Percentiles rank a stretch among this genome's conserved stretches.
Evolutionary conservation across 1,140 invertebrate genomes (phyloP).

Genomic region (Drosophila orena): DNA sequence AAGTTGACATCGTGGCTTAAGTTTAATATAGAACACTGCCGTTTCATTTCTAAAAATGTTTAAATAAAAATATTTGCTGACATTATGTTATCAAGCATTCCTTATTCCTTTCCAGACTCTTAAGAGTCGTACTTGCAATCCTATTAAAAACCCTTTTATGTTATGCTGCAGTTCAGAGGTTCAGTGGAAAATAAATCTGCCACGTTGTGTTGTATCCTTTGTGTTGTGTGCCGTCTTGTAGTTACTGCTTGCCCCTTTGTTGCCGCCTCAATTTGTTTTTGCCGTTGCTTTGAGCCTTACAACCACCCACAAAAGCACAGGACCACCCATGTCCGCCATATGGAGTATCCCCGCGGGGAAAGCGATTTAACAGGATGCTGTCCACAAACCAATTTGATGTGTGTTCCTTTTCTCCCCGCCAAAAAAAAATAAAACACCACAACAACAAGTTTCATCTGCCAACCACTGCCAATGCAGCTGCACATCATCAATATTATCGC

Average conservation of each 20-base stretch:
- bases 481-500: conserved; percentile 80
- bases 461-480: conserved; percentile 60
- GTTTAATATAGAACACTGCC: too few species aligned
- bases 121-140: neutral
- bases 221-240: conserved; percentile 34
- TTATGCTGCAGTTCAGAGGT: conserved; percentile 5
- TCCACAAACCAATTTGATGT: conserved; percentile 72
- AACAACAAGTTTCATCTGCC: conserved; percentile 63
- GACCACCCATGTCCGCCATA: conserved; percentile 17
- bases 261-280: conserved; percentile 45
- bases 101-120: neutral
- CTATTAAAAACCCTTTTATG: neutral
- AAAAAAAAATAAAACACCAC: conserved; percentile 16
- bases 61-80: too few species aligned
- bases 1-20: too few species aligned
- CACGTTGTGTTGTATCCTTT: conserved; percentile 10
- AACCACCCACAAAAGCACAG: conserved; percentile 20
- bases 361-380: conserved; percentile 52
- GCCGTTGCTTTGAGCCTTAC: conserved; percentile 28
- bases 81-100: too few species aligned
- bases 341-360: conserved; percentile 21
- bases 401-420: conserved; percentile 30
- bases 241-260: conserved; percentile 45
- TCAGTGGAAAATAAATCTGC: conserved; percentile 1
- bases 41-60: too few species aligned